phyloP scores from a whole-genome alignment of 2,113 vertebrate genomes.

The Atherinomorus stipes region DNA sequence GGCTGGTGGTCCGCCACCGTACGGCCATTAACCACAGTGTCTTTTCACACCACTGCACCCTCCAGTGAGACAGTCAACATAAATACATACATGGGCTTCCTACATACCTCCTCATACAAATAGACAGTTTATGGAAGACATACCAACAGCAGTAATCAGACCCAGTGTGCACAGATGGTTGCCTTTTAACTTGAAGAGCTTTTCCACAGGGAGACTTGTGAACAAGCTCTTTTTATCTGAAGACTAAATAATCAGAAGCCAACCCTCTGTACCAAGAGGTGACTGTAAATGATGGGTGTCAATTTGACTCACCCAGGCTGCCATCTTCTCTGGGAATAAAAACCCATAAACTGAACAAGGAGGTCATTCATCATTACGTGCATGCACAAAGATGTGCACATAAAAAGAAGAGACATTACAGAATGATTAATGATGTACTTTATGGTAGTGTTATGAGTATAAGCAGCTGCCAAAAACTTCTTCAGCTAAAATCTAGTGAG shows the following conservation, averaged over 20 bases:
- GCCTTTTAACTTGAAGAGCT: slow-evolving; percentile 25
- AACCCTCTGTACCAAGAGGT: slow-evolving; percentile 24
- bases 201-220: slow-evolving; percentile 21
- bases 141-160: slow-evolving; percentile 28
- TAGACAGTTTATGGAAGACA: slow-evolving; percentile 53
- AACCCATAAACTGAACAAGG: slow-evolving; percentile 44
- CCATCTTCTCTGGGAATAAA: slow-evolving; percentile 21
- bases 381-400: not conserved
- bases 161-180: slow-evolving; percentile 30
- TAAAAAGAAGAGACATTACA: not conserved
- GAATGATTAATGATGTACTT: not conserved
- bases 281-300: slow-evolving; percentile 57
- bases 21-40: slow-evolving; percentile 17
- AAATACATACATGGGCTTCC: slow-evolving; percentile 46
- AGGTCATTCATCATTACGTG: slow-evolving; percentile 23
- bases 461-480: not conserved
- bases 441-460: not conserved
- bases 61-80: slow-evolving; percentile 47
- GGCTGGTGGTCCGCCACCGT: slow-evolving; percentile 57
- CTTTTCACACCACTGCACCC: slow-evolving; percentile 47
- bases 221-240: slow-evolving; percentile 23
- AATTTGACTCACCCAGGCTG: slow-evolving; percentile 14
- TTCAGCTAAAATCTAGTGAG: not conserved
- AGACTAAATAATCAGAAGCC: slow-evolving; percentile 53
- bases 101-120: slow-evolving; percentile 42